phyloP scores from a whole-genome alignment of 2,797 vertebrate genomes.

The Tarsius wallacei region DNA sequence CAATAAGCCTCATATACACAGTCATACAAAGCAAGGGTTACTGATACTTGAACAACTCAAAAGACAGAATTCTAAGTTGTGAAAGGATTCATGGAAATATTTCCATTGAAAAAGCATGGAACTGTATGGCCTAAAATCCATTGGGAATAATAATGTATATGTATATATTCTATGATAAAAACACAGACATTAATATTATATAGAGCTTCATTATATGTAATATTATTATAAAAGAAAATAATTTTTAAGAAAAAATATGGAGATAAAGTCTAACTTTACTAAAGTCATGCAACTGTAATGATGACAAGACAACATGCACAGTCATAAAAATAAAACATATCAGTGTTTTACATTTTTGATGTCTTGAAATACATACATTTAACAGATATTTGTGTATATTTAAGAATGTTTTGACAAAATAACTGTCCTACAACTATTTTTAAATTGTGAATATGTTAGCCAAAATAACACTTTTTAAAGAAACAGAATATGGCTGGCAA shows the following conservation, averaged over 20 bases:
- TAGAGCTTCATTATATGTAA: background rate
- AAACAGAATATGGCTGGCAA: background rate
- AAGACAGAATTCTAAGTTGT: slow-evolving; percentile 45
- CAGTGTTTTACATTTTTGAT: slow-evolving; percentile 9
- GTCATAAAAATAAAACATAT: slow-evolving; percentile 16
- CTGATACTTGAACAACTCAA: background rate
- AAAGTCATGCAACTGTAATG: background rate
- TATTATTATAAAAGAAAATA: background rate
- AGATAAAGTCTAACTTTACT: slow-evolving; percentile 33
- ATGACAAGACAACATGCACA: background rate
- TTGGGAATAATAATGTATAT: background rate
- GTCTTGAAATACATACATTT: background rate
- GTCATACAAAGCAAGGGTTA: background rate
- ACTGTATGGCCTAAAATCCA: background rate
- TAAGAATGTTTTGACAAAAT: slow-evolving; percentile 44
- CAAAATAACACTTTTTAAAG: slow-evolving; percentile 9
- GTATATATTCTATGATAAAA: slow-evolving; percentile 33
- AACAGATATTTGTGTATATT: background rate
- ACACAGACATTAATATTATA: background rate
- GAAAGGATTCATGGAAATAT: background rate
- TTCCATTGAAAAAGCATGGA: background rate
- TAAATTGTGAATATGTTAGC: slow-evolving; percentile 16
- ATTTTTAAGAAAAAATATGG: background rate
- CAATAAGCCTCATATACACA: background rate
- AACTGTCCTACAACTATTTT: background rate